Percentiles rank a stretch among this genome's conserved stretches.
phyloP scores from a whole-genome alignment of 2,113 vertebrate genomes.

The Telmatochromis sp. region DNA sequence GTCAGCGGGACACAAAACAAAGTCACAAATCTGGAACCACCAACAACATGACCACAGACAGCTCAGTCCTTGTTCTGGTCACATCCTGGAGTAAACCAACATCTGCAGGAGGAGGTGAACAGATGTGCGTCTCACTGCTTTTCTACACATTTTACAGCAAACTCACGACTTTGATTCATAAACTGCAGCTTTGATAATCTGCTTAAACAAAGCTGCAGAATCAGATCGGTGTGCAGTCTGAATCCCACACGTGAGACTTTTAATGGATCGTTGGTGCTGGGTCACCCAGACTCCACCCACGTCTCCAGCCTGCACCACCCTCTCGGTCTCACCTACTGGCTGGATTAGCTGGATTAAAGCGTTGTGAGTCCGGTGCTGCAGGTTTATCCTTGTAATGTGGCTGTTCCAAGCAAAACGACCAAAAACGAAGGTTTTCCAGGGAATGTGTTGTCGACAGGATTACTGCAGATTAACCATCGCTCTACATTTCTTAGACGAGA shows the following conservation, averaged over 20 bases:
- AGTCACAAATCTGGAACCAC: background rate
- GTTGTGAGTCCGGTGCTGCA: background rate
- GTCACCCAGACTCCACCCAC: background rate
- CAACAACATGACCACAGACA: background rate
- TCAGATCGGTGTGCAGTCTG: background rate
- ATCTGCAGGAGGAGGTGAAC: background rate
- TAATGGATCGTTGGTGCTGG: fast-evolving
- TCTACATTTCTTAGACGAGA: background rate
- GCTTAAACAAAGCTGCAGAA: background rate
- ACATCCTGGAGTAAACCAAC: background rate
- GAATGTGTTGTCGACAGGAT: background rate
- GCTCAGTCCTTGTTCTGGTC: background rate
- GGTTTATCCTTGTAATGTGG: fast-evolving
- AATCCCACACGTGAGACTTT: background rate
- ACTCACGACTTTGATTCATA: background rate
- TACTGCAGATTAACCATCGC: background rate
- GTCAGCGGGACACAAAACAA: fast-evolving
- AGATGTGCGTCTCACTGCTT: too few species aligned
- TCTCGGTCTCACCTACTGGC: background rate
- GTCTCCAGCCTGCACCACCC: background rate
- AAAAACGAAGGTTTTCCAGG: fast-evolving
- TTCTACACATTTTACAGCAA: background rate
- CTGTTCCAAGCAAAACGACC: fast-evolving
- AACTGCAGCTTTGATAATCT: background rate
- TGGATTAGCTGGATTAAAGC: background rate